Evolutionary conservation across 2,113 vertebrate species (phyloP).

Genomic region (Gadus macrocephalus): DNA sequence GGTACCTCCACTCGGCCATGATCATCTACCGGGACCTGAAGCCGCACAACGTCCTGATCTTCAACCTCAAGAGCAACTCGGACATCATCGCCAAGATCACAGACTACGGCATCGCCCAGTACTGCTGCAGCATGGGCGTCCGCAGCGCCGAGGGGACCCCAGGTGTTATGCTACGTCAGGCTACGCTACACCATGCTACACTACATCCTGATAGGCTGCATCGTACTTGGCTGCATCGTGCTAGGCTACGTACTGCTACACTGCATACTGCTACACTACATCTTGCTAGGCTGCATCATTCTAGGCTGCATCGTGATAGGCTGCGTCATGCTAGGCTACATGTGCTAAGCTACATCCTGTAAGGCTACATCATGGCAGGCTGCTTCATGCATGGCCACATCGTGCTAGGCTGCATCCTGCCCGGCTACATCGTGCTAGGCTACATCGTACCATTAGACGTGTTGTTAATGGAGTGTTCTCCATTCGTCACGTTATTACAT

Average conservation of each 20-base stretch:
- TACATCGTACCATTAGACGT: too few species aligned
- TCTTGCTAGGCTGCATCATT: too few species aligned
- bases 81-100: conserved; percentile 95
- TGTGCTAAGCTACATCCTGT: too few species aligned
- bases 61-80: conserved; percentile 87
- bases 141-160: conserved; percentile 93
- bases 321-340: too few species aligned
- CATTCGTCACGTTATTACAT: neutral
- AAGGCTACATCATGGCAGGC: too few species aligned
- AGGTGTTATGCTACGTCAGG: conserved; percentile 63
- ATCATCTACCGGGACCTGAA: conserved; percentile 97
- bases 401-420: too few species aligned
- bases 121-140: conserved; percentile 96
- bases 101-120: conserved; percentile 95
- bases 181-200: too few species aligned
- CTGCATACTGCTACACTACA: too few species aligned
- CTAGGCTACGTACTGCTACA: neutral
- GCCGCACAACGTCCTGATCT: conserved; percentile 94
- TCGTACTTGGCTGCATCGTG: neutral
- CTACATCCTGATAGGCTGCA: too few species aligned
- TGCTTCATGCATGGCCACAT: neutral
- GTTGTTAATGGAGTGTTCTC: neutral
- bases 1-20: conserved; percentile 93
- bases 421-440: too few species aligned
- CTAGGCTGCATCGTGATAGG: too few species aligned